Percentiles rank a stretch among this genome's conserved stretches.
These are phyloP conservation scores for Petrophora chlorosata DNA, from an alignment of 2,888 invertebrate genomes.

Conservation along the genomic window DNA sequence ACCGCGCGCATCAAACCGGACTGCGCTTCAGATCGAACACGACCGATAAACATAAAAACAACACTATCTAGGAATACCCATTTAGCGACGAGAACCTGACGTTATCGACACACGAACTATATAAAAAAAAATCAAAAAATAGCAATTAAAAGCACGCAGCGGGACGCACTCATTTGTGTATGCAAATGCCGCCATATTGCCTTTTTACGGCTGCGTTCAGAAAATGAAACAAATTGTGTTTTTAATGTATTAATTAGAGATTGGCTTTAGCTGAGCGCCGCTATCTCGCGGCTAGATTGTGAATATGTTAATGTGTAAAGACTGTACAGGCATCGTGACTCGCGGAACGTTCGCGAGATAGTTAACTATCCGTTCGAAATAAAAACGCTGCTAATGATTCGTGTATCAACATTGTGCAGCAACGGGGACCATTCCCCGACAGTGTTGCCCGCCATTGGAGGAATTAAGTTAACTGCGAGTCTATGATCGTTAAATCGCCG, in stretches of 20 bases:
- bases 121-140: constrained; percentile 61
- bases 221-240: constrained; percentile 64
- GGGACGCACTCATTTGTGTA: constrained; percentile 55
- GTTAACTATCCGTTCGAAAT: constrained; percentile 20
- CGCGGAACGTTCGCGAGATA: constrained; percentile 38
- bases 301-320: constrained; percentile 59
- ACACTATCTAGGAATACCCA: constrained; percentile 46
- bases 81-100: constrained; percentile 36
- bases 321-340: constrained; percentile 53
- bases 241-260: constrained; percentile 73
- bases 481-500: constrained; percentile 4
- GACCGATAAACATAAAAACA: constrained; percentile 42
- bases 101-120: constrained; percentile 41
- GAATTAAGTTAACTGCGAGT: neutral
- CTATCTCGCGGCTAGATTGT: constrained; percentile 61
- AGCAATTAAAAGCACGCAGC: constrained; percentile 60
- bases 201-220: constrained; percentile 49
- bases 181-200: constrained; percentile 61
- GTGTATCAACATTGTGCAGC: constrained; percentile 15
- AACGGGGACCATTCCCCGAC: constrained; percentile 5
- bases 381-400: constrained; percentile 49
- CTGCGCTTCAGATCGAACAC: constrained; percentile 42
- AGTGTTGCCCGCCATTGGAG: constrained; percentile 12
- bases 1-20: constrained; percentile 50
- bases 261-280: constrained; percentile 55